A percentile compares a stretch with the other conserved stretches of the same genome.
Evolutionary conservation across 53 echinoderm and acorn worm genomes (phyloP).

Genomic region (Temnopleurus reevesii): DNA sequence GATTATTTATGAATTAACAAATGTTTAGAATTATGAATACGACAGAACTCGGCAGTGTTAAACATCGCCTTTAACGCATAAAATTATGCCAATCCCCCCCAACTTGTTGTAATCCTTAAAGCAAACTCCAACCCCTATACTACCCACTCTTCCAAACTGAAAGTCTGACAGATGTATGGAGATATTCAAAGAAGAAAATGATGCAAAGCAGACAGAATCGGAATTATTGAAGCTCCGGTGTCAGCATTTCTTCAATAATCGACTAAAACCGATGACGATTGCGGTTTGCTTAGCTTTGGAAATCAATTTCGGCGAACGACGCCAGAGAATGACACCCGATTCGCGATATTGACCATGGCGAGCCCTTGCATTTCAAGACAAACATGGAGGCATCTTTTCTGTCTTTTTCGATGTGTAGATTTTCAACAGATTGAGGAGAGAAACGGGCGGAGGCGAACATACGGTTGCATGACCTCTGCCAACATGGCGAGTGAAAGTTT

Average conservation of each 20-base stretch:
- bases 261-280: not conserved
- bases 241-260: not conserved
- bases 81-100: too few relatives aligned
- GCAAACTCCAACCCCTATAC: too few relatives aligned
- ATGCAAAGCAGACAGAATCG: not conserved
- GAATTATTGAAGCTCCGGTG: not conserved
- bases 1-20: too few relatives aligned
- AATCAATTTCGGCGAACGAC: conserved; percentile 21
- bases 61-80: too few relatives aligned
- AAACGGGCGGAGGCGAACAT: not conserved
- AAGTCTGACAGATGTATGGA: too few relatives aligned
- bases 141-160: too few relatives aligned
- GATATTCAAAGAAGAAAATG: not conserved
- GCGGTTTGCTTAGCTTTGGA: not conserved
- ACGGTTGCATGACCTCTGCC: not conserved
- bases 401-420: not conserved
- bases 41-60: too few relatives aligned
- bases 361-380: not conserved
- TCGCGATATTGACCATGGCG: conserved; percentile 9
- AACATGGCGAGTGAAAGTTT: too few relatives aligned
- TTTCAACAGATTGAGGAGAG: not conserved
- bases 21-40: too few relatives aligned
- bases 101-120: too few relatives aligned
- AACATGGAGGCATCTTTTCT: not conserved
- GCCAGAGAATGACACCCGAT: conserved; percentile 2